Conservation (phyloP, 2,888 invertebrate genomes). For the Aspidiotus rigidus region DNA sequence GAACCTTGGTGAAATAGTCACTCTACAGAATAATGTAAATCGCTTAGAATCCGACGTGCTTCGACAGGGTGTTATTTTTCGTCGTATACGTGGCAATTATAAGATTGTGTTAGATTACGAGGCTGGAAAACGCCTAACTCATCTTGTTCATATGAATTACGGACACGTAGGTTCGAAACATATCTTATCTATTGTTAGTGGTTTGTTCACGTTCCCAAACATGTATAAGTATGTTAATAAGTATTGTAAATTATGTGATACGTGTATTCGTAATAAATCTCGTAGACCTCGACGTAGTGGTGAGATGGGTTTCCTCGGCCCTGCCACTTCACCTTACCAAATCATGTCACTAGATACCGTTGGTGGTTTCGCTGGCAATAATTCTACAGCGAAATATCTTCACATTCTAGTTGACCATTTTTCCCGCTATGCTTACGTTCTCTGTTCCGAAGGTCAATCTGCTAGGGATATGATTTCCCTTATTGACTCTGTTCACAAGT, state of each 20-base stretch:
- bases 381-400: not conserved
- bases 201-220: constrained; percentile 3
- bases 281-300: not conserved
- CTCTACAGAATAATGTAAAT: not conserved
- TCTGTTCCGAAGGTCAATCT: constrained; percentile 2
- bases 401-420: not conserved
- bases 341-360: constrained; percentile 6
- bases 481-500: constrained; percentile 7
- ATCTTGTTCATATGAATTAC: not conserved
- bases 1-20: not conserved
- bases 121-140: not conserved
- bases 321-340: not conserved
- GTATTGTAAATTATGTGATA: not conserved
- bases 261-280: not conserved
- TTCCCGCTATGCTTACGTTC: constrained; percentile 8
- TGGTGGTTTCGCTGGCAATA: not conserved
- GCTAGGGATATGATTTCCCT: not conserved
- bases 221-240: not conserved
- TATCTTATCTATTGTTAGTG: not conserved
- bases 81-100: not conserved
- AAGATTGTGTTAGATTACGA: not conserved
- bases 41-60: not conserved
- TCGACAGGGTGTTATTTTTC: constrained; percentile 2
- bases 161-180: constrained; percentile 1
- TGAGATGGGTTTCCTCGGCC: not conserved